phyloP scores from a whole-genome alignment of 1,140 invertebrate species.

The Dendrolimus punctatus region DNA sequence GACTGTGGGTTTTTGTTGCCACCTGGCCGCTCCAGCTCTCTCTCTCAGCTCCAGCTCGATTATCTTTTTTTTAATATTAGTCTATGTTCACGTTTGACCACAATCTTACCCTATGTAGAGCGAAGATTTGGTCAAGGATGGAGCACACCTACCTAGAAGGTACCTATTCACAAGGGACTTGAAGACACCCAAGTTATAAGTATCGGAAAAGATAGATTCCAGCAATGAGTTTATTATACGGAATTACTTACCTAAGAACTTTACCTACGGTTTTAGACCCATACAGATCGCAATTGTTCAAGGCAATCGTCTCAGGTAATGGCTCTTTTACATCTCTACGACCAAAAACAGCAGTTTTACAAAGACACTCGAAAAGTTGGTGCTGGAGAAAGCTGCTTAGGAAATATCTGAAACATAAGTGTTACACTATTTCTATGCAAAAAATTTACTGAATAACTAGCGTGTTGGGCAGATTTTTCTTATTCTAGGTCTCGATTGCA shows the following conservation, averaged over 20 bases:
- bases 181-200: too few relatives aligned
- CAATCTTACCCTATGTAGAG: too few relatives aligned
- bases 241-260: constrained; percentile 68
- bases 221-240: neutral
- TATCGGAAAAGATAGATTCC: too few relatives aligned
- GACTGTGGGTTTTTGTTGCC: too few relatives aligned
- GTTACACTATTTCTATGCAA: neutral
- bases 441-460: constrained; percentile 3
- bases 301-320: constrained; percentile 72
- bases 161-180: too few relatives aligned
- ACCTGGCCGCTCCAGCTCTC: too few relatives aligned
- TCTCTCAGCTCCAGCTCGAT: too few relatives aligned
- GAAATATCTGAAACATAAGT: constrained; percentile 76
- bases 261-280: constrained; percentile 77
- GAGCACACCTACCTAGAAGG: too few relatives aligned
- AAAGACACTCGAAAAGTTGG: constrained; percentile 83
- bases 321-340: constrained; percentile 42
- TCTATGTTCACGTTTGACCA: too few relatives aligned
- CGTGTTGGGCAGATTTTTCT: neutral
- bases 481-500: too few relatives aligned
- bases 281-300: constrained; percentile 82
- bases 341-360: constrained; percentile 75
- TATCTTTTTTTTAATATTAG: too few relatives aligned
- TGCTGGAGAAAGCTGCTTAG: constrained; percentile 81
- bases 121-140: too few relatives aligned